Evolutionary conservation across 1,140 invertebrate genomes (phyloP), one percentile per base, ranked within the genome.

Genomic region (Dreissena polymorpha): DNA sequence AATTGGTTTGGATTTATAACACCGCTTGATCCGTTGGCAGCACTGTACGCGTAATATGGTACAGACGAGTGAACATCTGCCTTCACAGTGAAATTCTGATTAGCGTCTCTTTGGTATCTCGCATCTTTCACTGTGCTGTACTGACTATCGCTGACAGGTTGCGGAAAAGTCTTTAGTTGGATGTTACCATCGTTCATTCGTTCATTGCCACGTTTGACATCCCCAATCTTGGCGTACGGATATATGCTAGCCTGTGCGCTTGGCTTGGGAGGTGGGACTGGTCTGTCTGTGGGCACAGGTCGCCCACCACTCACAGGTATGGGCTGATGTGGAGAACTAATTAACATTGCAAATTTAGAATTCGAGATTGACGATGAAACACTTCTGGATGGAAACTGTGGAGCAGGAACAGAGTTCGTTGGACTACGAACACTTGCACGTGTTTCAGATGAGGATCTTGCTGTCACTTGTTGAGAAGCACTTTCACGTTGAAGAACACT

Each of bases 201-300:
- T n/a, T 80, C 78, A 71, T 39, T 72, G 1, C 21, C 39, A 57
- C 69, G 65, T 16, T 72, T 67, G 10, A 85, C 69, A 23, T 82
- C 77, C 57, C 69, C 53, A 10, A 71, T 77, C 60, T 80, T 75
- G 14, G 73, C 63, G 79, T 88, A 87, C 27, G 85, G 85, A 65
- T 82, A 83, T 25, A 21, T 18, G 23, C 49, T n/a, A 18, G 79
- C n/a, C 12, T 67, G 78, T 50, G 65, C 49, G 53, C 53, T 82
- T 18, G 79, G 79, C 63, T 82, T 82, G 13, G 79, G 79, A 67
- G 63, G 63, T 8, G 79, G 69, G 0, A 51, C 23, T 2, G 70
- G 70, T 10, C 70, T 39, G 27, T 72, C 57, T 60, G 21, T 10
- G 21, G 57, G 21, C 16, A 23, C 57, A 60, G 57, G 57, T 60